phyloP scores from a whole-genome alignment of 2,797 vertebrate species.

The Bovichtus diacanthus region DNA sequence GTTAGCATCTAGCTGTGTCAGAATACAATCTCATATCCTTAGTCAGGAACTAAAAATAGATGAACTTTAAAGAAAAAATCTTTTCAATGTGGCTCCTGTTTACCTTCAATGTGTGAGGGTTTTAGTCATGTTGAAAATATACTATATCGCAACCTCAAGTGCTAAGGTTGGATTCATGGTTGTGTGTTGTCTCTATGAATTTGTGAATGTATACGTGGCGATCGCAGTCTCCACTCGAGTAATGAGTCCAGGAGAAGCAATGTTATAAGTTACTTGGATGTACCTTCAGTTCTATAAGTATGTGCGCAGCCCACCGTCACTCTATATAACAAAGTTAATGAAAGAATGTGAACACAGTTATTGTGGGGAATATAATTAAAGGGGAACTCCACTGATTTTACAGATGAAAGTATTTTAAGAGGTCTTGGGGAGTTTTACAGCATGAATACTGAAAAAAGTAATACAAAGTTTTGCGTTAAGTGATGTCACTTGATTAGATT shows the following conservation, averaged over 20 bases:
- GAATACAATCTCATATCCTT: background rate
- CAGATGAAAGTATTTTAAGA: background rate
- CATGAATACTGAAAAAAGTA: background rate
- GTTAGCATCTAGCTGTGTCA: background rate
- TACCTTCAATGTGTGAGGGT: background rate
- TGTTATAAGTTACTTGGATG: background rate
- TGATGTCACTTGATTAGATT: too few relatives aligned
- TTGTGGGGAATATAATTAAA: too few relatives aligned
- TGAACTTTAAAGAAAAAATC: background rate
- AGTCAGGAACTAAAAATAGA: background rate
- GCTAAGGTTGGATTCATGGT: background rate
- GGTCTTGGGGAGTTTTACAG: background rate
- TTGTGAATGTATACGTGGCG: background rate
- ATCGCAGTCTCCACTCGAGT: background rate
- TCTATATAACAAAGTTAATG: too few relatives aligned
- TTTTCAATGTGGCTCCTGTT: background rate
- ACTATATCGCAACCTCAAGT: background rate
- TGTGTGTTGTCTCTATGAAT: background rate
- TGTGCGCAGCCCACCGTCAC: too few relatives aligned
- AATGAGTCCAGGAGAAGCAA: background rate
- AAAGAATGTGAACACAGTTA: too few relatives aligned
- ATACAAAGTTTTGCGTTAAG: too few relatives aligned
- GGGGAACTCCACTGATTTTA: too few relatives aligned
- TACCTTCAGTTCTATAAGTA: too few relatives aligned
- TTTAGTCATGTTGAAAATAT: background rate